Percentiles rank a stretch among this genome's conserved stretches.
phyloP scores from a whole-genome alignment of 2,888 invertebrate species.

The Ormia ochracea region DNA sequence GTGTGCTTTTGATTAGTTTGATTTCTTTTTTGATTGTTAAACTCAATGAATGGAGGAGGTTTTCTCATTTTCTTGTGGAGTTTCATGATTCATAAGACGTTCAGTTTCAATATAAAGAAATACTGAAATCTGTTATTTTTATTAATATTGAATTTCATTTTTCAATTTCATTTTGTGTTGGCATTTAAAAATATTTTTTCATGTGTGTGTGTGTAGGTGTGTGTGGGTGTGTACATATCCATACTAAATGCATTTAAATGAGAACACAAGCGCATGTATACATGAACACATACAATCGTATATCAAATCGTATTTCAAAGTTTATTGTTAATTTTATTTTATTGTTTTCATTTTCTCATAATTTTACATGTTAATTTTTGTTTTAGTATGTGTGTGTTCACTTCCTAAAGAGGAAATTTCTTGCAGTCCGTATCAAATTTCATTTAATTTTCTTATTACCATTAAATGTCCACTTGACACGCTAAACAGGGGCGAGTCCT shows the following conservation, averaged over 20 bases:
- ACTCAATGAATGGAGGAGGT: constrained; percentile 10
- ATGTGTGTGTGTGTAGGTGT: too few relatives aligned
- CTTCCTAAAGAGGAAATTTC: background rate
- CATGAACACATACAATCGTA: too few relatives aligned
- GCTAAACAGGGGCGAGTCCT: constrained; percentile 38
- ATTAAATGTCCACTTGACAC: constrained; percentile 20
- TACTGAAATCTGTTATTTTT: constrained; percentile 31
- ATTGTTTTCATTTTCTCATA: background rate
- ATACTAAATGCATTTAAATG: too few relatives aligned
- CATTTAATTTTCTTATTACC: constrained; percentile 11
- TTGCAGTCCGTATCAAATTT: constrained; percentile 30
- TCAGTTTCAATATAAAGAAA: constrained; percentile 18
- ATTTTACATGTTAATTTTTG: constrained; percentile 15
- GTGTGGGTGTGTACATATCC: too few relatives aligned
- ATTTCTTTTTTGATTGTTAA: constrained; percentile 34
- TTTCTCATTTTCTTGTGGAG: constrained; percentile 21
- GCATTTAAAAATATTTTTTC: background rate
- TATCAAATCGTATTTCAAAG: background rate
- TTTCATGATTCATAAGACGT: constrained; percentile 28
- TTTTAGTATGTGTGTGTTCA: background rate
- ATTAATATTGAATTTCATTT: constrained; percentile 6
- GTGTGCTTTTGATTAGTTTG: background rate
- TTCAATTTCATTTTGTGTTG: background rate
- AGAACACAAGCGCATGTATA: too few relatives aligned
- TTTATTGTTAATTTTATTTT: constrained; percentile 6